Percentiles rank a stretch among this genome's conserved stretches.
These are phyloP conservation scores for Andrena dorsata DNA, from an alignment of 2,888 invertebrate genomes.

Conservation along the genomic window DNA sequence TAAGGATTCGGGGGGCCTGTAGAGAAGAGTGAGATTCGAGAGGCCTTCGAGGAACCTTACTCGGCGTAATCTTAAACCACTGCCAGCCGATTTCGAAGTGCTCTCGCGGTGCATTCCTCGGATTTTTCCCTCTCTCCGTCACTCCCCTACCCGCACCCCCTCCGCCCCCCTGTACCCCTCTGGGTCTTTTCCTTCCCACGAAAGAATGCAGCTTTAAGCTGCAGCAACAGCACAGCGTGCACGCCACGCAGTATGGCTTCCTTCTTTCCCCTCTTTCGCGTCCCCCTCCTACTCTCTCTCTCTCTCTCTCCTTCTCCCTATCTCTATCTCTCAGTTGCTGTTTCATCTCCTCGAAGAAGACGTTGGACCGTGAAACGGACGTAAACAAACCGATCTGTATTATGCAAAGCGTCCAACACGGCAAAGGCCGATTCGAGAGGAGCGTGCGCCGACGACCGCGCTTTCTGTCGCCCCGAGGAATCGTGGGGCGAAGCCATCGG, in stretches of 20 bases:
- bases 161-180: slow-evolving; percentile 5
- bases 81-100: slow-evolving; percentile 54
- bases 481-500: not conserved
- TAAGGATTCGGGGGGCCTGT: slow-evolving; percentile 40
- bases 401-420: slow-evolving; percentile 59
- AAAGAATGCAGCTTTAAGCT: slow-evolving; percentile 54
- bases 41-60: slow-evolving; percentile 44
- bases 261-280: not conserved
- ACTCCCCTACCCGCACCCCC: slow-evolving; percentile 5
- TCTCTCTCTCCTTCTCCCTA: too few relatives aligned
- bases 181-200: slow-evolving; percentile 38
- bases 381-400: slow-evolving; percentile 69
- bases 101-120: slow-evolving; percentile 54
- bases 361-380: slow-evolving; percentile 39
- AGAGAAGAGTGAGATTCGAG: slow-evolving; percentile 29
- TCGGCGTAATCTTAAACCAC: slow-evolving; percentile 60
- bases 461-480: slow-evolving; percentile 27
- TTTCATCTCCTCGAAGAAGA: slow-evolving; percentile 24
- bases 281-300: not conserved
- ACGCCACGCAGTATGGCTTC: slow-evolving; percentile 38
- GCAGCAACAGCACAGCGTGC: slow-evolving; percentile 42
- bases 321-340: not conserved
- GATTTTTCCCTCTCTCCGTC: slow-evolving; percentile 42
- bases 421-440: slow-evolving; percentile 35
- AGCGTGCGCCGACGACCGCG: too few relatives aligned